phyloP scores from a whole-genome alignment of 2,888 invertebrate genomes.

The Psococerastis gibbosa region DNA sequence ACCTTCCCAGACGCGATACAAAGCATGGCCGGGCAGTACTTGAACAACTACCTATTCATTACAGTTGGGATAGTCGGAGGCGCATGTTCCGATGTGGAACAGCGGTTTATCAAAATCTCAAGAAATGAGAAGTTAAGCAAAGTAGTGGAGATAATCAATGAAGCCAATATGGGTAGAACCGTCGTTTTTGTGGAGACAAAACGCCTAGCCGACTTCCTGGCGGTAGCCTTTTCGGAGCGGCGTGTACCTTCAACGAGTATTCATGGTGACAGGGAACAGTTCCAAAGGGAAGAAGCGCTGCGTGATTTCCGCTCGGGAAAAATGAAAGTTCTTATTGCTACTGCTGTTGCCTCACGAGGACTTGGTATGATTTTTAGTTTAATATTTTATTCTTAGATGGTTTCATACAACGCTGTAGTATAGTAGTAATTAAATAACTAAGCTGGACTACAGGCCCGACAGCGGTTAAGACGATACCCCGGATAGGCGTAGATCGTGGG shows the following conservation, averaged over 20 bases:
- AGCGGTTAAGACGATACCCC: no score
- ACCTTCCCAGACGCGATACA: constrained; percentile 59
- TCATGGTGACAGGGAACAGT: constrained; percentile 52
- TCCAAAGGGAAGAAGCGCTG: constrained; percentile 54
- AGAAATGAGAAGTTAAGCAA: constrained; percentile 57
- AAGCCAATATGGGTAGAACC: no score
- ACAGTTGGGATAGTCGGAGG: constrained; percentile 84
- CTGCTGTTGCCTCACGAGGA: constrained; percentile 86
- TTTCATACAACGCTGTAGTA: no score
- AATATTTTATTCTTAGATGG: background rate
- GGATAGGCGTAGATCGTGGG: no score
- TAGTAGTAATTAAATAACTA: no score
- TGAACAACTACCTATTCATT: constrained; percentile 66
- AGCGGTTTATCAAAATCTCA: constrained; percentile 47
- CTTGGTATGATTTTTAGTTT: constrained; percentile 33
- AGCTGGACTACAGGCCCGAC: no score
- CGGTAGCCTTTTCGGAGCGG: constrained; percentile 60
- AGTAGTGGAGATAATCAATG: no score
- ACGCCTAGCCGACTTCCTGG: constrained; percentile 76
- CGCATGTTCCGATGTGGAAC: constrained; percentile 79
- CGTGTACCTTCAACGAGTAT: constrained; percentile 51
- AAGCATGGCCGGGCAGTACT: constrained; percentile 48
- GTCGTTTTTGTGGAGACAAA: constrained; percentile 86
- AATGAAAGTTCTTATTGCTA: constrained; percentile 74
- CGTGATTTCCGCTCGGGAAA: constrained; percentile 58